A percentile compares a stretch with the other conserved stretches of the same genome.
Conservation (phyloP, 2,113 vertebrate genomes). For the Leptobrachium ailaonicum region DNA sequence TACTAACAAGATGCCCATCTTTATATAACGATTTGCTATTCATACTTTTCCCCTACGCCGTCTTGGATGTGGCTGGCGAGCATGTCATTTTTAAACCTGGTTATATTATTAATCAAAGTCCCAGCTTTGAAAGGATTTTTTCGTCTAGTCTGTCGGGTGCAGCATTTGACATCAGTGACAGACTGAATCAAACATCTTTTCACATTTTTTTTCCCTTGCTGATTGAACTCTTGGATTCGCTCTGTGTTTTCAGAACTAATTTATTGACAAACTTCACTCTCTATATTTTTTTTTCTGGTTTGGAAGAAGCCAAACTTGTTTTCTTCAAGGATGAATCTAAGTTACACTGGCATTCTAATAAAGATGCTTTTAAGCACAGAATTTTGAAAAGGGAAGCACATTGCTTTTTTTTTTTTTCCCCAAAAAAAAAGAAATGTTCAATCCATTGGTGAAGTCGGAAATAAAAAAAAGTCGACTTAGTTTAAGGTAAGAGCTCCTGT, state of each 20-base stretch:
- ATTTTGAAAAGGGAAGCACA: background rate
- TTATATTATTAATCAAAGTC: conserved; percentile 50
- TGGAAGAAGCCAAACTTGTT: conserved; percentile 5
- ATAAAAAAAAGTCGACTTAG: too few relatives aligned
- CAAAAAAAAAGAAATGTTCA: too few relatives aligned
- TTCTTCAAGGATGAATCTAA: conserved; percentile 15
- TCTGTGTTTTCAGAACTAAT: conserved; percentile 54
- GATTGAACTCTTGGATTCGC: conserved; percentile 55
- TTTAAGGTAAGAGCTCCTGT: too few relatives aligned
- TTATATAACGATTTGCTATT: too few relatives aligned
- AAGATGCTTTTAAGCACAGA: background rate
- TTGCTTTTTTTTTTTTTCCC: too few relatives aligned
- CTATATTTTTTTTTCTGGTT: conserved; percentile 38
- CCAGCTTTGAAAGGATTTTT: conserved; percentile 53
- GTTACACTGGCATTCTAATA: conserved; percentile 30
- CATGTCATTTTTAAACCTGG: conserved; percentile 38
- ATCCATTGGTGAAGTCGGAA: too few relatives aligned
- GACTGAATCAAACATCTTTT: conserved; percentile 54
- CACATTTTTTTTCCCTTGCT: conserved; percentile 43
- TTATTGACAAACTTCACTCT: conserved; percentile 56
- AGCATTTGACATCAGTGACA: conserved; percentile 54
- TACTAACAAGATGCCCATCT: too few relatives aligned
- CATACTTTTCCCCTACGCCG: too few relatives aligned
- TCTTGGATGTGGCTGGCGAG: conserved; percentile 37
- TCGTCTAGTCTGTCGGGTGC: conserved; percentile 53